These are phyloP conservation scores for Pogonocherus hispidulus DNA, from an alignment of 2,888 invertebrate species.

Conservation along the genomic window DNA sequence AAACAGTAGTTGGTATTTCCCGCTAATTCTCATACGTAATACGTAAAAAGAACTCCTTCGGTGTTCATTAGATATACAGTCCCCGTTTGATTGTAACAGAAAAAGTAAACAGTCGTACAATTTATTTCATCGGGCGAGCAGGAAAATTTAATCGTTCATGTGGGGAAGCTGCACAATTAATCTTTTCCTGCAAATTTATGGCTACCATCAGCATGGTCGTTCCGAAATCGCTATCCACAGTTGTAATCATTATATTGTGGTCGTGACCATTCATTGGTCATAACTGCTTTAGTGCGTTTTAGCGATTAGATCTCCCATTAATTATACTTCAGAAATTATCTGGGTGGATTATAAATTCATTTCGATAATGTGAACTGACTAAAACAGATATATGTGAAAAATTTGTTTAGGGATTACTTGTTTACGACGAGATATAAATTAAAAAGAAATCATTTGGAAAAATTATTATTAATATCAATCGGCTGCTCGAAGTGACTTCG, in stretches of 20 bases:
- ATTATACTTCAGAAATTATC: slow-evolving; percentile 26
- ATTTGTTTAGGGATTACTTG: slow-evolving; percentile 1
- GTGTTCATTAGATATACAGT: slow-evolving; percentile 25
- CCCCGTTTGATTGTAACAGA: slow-evolving; percentile 33
- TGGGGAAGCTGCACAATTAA: slow-evolving; percentile 59
- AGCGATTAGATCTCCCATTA: slow-evolving; percentile 31
- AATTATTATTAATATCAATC: neutral
- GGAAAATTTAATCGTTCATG: slow-evolving; percentile 59
- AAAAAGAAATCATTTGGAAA: slow-evolving; percentile 1
- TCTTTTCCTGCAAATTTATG: slow-evolving; percentile 40
- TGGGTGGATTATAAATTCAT: slow-evolving; percentile 19
- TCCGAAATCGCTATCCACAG: slow-evolving; percentile 51
- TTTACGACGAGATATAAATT: neutral
- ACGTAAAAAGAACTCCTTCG: neutral
- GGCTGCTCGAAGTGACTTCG: neutral
- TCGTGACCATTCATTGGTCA: slow-evolving; percentile 26
- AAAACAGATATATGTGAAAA: slow-evolving; percentile 19
- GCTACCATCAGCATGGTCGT: slow-evolving; percentile 32
- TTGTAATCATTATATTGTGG: slow-evolving; percentile 54
- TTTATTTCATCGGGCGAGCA: slow-evolving; percentile 51
- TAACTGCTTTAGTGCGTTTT: slow-evolving; percentile 30
- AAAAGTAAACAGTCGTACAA: slow-evolving; percentile 56
- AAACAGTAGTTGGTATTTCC: neutral
- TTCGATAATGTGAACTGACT: slow-evolving; percentile 12
- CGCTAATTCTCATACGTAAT: slow-evolving; percentile 12